Percentiles rank a stretch among this genome's conserved stretches.
phyloP scores from a whole-genome alignment of 2,797 vertebrate species.

The Danio albolineatus region DNA sequence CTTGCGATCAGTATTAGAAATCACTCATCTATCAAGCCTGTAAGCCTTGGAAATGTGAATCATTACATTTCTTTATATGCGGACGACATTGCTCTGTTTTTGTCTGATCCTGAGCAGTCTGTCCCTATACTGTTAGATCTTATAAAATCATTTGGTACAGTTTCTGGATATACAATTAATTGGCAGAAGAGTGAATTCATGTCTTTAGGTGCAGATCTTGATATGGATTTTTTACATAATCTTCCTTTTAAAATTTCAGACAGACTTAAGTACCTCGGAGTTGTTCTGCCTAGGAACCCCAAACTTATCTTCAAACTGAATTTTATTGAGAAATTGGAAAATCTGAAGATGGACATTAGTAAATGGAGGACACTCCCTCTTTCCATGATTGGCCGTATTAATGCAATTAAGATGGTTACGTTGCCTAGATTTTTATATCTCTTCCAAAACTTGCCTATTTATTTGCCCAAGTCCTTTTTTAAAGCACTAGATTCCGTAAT shows the following conservation, averaged over 20 bases:
- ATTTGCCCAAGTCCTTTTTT: too few species aligned
- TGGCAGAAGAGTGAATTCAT: slow-evolving; percentile 38
- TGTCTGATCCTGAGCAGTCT: background rate
- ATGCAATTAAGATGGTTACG: background rate
- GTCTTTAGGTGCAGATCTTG: slow-evolving; percentile 15
- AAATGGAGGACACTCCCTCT: background rate
- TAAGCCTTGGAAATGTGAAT: background rate
- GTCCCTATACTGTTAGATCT: background rate
- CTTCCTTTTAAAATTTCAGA: slow-evolving; percentile 1
- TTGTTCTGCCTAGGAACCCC: background rate
- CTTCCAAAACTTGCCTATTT: too few species aligned
- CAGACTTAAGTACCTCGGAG: background rate
- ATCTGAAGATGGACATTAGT: background rate
- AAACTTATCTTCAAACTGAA: background rate
- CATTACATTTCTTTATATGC: slow-evolving; percentile 10
- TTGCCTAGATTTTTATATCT: too few species aligned
- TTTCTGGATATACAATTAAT: slow-evolving; percentile 33
- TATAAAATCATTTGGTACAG: slow-evolving; percentile 1
- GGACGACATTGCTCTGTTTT: background rate
- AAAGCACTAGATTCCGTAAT: background rate
- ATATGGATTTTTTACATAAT: background rate
- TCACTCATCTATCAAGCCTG: too few species aligned
- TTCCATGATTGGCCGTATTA: background rate
- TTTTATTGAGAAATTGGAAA: background rate
- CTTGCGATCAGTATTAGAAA: too few species aligned